A percentile compares a stretch with the other conserved stretches of the same genome.
Evolutionary conservation across 1,140 invertebrate genomes (phyloP).

Genomic region (Bombus vancouverensis): DNA sequence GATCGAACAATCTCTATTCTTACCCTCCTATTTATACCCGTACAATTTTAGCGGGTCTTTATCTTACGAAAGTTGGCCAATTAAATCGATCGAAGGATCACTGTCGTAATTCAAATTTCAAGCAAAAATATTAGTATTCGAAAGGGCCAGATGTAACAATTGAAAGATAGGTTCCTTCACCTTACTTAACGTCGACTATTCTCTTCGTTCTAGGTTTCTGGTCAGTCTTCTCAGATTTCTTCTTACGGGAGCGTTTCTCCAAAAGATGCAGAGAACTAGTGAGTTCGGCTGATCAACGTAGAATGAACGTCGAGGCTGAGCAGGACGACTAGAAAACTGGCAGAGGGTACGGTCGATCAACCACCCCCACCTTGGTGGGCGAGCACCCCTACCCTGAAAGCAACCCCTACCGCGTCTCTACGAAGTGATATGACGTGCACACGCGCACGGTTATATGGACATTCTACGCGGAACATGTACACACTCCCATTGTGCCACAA

Average conservation of each 20-base stretch:
- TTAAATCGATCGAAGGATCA: constrained; percentile 30
- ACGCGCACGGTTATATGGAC: neutral
- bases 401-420: neutral
- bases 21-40: constrained; percentile 13
- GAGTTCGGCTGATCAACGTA: constrained; percentile 66
- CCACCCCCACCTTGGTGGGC: constrained; percentile 68
- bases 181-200: constrained; percentile 29
- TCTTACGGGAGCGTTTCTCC: neutral
- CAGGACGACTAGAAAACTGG: constrained; percentile 67
- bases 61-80: constrained; percentile 7
- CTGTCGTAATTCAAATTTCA: neutral
- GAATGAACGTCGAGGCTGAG: constrained; percentile 68
- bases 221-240: constrained; percentile 1
- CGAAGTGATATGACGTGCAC: constrained; percentile 8
- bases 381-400: constrained; percentile 43
- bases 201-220: neutral
- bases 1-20: neutral
- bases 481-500: neutral
- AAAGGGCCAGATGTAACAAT: neutral
- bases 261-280: constrained; percentile 46
- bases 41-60: constrained; percentile 8
- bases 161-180: constrained; percentile 26
- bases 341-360: constrained; percentile 74
- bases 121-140: no score
- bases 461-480: neutral